Conservation (phyloP, 2,113 vertebrate species). For the Rhegmatorhina hoffmannsi region DNA sequence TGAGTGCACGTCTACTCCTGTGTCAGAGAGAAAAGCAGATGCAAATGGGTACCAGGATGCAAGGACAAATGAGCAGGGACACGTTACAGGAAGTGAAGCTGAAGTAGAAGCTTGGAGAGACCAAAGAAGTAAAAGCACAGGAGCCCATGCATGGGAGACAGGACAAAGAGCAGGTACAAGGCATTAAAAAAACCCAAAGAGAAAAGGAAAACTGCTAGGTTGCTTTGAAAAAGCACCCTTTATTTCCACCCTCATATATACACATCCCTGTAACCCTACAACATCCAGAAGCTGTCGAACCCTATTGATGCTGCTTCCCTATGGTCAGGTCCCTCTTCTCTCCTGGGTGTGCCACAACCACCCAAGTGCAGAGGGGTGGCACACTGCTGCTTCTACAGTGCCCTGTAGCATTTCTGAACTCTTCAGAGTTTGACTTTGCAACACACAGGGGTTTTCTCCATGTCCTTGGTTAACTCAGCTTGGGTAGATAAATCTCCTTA, state of each 20-base stretch:
- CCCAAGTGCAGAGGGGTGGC: neutral
- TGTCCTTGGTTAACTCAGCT: neutral
- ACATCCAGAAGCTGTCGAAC: neutral
- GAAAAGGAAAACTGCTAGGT: neutral
- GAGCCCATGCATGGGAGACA: neutral
- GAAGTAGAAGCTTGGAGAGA: neutral
- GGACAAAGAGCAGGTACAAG: neutral
- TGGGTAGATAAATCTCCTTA: neutral
- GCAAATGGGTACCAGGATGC: neutral
- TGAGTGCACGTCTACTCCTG: rapidly evolving
- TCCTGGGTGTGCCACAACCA: rapidly evolving
- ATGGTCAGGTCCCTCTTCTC: neutral
- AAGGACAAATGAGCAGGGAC: neutral
- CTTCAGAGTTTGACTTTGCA: neutral
- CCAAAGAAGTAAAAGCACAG: neutral
- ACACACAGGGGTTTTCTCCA: neutral
- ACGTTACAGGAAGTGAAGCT: rapidly evolving
- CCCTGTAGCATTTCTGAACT: neutral
- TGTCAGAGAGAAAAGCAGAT: neutral
- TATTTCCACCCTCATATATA: neutral
- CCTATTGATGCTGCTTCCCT: rapidly evolving
- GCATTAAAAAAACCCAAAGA: neutral
- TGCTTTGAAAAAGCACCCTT: neutral
- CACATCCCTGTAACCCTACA: neutral
- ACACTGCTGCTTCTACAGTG: rapidly evolving